Base-by-base conservation (phyloP, 2,113 vertebrate species). In the Axis porcinus region DNA sequence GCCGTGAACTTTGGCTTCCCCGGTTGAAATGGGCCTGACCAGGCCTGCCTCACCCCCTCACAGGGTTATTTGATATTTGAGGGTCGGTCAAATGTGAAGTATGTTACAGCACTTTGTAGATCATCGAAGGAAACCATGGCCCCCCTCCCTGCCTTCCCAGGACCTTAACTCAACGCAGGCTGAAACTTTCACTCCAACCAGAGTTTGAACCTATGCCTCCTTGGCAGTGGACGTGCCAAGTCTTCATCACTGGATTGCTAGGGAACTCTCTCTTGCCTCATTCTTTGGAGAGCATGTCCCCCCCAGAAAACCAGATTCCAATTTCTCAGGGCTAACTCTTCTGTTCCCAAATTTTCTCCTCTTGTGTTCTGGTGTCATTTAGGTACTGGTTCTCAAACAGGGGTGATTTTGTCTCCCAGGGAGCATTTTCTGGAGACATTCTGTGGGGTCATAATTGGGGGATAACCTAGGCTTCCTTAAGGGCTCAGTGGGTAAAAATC, bases 111-210 rank as follows among this genome's bases (percentile, higher is more conserved):
- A 30, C 43, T 81, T 5, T 15, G 54, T 12, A 28, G 45, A 47
- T 45, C 3, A 0, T 28, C 0, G 0, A 36, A 62, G 87, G 60
- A 28, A 67, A 17, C 52, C 4, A 2, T 17, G 25, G 11, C 10
- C 13, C 30, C 8, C 19, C 0, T 6, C 17, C 45, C 11, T 30
- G 14, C 27, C 47, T 88, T 64, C 23, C 40, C 43, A 40, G 33
- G 30, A 23, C 50, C 55, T 45, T 50, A 4, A 7, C 30, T 85
- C 67, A 79, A 10, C 1, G 17, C 2, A 17, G 55, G 21, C 45
- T 57, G 33, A 54, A 27, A 64, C 5, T 33, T 79, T 70, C 47
- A 45, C 11, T n/a, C 36, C 36, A 27, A 43, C 70, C 36, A 43
- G 12, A 6, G 36, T 7, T 25, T 43, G 36, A 76, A 27, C 36